phyloP scores from a whole-genome alignment of 1,140 invertebrate species.

The Euwallacea similis region DNA sequence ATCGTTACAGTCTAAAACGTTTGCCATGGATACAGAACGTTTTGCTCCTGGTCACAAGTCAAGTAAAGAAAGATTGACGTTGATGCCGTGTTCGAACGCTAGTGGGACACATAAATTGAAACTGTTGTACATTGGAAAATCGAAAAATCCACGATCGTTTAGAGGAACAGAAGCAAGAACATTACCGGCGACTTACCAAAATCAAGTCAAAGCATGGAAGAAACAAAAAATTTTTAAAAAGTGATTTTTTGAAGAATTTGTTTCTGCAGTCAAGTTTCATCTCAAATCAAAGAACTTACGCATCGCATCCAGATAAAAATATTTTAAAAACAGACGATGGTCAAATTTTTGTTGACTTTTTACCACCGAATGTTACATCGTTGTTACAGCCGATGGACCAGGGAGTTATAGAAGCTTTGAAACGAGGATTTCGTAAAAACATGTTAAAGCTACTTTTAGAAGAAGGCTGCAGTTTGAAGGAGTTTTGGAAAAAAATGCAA shows the following conservation, averaged over 20 bases:
- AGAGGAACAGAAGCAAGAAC: neutral
- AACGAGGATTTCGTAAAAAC: no score
- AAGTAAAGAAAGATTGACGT: constrained; percentile 49
- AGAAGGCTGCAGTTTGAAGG: no score
- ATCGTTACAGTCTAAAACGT: constrained; percentile 30
- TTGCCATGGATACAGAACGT: constrained; percentile 14
- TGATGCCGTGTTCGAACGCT: constrained; percentile 51
- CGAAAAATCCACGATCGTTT: constrained; percentile 44
- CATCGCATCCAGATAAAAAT: no score
- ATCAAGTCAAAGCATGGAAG: constrained; percentile 40
- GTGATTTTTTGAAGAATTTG: neutral
- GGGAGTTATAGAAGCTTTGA: no score
- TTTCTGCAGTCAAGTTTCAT: neutral
- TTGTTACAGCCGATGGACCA: no score
- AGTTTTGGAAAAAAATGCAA: no score
- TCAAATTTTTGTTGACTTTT: no score
- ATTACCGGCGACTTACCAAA: constrained; percentile 46
- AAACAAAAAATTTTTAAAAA: constrained; percentile 26
- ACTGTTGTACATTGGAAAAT: constrained; percentile 48
- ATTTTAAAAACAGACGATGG: no score
- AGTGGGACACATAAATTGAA: constrained; percentile 49
- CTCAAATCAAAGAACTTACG: no score
- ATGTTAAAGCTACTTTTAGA: no score
- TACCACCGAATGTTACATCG: no score
- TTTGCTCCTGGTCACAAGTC: constrained; percentile 38